Conservation (phyloP, 2,797 vertebrate species). For the Pipistrellus pipistrellus region DNA sequence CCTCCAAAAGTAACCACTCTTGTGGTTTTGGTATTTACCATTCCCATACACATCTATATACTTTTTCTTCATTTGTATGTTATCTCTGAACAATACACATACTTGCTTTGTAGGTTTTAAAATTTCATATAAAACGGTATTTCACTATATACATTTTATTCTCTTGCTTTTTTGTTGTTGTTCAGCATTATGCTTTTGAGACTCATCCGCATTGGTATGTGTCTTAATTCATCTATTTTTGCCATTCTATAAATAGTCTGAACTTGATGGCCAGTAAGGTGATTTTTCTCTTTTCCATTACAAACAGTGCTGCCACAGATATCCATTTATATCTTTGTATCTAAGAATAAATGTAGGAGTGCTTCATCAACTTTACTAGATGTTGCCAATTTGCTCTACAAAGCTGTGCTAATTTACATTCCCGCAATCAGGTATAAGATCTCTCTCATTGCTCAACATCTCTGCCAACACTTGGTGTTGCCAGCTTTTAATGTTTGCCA, state of each 20-base stretch:
- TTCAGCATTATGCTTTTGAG: background rate
- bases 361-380: conserved; percentile 8
- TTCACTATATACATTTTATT: background rate
- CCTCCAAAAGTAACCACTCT: background rate
- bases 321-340: background rate
- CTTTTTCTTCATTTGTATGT: background rate
- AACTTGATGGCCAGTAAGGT: background rate
- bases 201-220: background rate
- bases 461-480: conserved; percentile 33
- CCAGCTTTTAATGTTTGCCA: conserved; percentile 37
- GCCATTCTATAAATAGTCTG: background rate
- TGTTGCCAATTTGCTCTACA: conserved; percentile 43
- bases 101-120: background rate
- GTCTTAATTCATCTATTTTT: conserved; percentile 21
- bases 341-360: conserved; percentile 57
- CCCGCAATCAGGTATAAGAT: conserved; percentile 6
- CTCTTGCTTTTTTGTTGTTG: background rate
- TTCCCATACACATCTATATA: background rate
- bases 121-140: background rate
- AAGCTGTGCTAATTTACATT: conserved; percentile 63
- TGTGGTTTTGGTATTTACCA: background rate
- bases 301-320: background rate
- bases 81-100: background rate
- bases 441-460: background rate
- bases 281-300: conserved; percentile 50